phyloP scores from a whole-genome alignment of 2,888 invertebrate genomes.

The Terebella lapidaria region DNA sequence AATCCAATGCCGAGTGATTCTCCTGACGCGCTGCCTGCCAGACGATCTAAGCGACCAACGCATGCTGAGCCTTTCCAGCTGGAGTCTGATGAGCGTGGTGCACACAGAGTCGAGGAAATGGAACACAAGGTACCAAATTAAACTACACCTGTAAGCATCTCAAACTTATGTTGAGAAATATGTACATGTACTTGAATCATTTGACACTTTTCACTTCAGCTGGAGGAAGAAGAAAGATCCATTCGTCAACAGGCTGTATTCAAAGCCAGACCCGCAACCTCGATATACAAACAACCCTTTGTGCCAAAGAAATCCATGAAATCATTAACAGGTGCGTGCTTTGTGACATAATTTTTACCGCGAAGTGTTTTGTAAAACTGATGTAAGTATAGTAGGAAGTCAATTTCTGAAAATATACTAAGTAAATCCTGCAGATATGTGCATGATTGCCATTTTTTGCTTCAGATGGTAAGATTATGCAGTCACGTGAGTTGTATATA shows the following conservation, averaged over 20 bases:
- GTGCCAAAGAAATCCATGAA: slow-evolving; percentile 58
- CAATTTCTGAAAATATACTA: not conserved
- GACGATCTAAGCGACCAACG: slow-evolving; percentile 38
- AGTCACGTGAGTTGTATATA: no score
- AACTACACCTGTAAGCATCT: no score
- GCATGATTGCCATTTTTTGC: no score
- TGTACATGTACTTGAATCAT: no score
- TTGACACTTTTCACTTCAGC: not conserved
- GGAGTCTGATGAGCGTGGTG: slow-evolving; percentile 35
- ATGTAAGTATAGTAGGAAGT: not conserved
- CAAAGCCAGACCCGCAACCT: slow-evolving; percentile 63
- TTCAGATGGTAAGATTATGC: no score
- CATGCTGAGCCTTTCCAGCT: slow-evolving; percentile 48
- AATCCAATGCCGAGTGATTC: slow-evolving; percentile 63
- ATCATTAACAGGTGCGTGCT: slow-evolving; percentile 48
- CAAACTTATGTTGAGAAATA: no score
- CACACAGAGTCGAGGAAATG: slow-evolving; percentile 21
- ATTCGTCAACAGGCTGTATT: slow-evolving; percentile 58
- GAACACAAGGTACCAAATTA: not conserved
- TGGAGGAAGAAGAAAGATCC: not conserved
- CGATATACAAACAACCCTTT: slow-evolving; percentile 65
- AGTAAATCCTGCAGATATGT: not conserved
- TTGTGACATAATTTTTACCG: not conserved
- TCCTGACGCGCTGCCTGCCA: slow-evolving; percentile 38
- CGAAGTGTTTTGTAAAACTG: not conserved